phyloP scores from a whole-genome alignment of 2,113 vertebrate genomes.

The Cyanoramphus novaezelandiae region DNA sequence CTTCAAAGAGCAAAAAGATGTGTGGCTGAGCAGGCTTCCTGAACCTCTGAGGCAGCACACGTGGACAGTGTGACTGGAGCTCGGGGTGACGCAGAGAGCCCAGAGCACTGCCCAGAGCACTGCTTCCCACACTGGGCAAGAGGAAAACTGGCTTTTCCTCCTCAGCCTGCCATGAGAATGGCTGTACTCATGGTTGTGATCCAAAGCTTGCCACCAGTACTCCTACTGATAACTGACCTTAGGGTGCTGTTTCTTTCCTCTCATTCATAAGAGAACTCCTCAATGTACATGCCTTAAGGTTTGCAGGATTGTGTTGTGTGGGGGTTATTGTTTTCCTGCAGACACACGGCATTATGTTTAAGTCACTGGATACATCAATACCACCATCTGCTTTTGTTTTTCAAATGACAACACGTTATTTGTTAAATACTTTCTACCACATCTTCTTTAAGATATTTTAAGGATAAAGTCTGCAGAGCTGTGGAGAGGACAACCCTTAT shows the following conservation, averaged over 20 bases:
- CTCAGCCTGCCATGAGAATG: not conserved
- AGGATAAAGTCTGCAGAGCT: not conserved
- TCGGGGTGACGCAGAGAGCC: not conserved
- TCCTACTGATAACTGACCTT: not conserved
- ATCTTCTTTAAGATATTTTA: not conserved
- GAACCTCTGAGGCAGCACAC: rapidly evolving
- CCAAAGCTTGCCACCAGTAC: not conserved
- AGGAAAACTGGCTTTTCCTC: not conserved
- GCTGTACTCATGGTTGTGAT: not conserved
- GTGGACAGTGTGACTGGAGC: not conserved
- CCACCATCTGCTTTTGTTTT: slow-evolving; percentile 54
- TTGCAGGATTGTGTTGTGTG: not conserved
- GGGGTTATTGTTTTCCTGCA: slow-evolving; percentile 46
- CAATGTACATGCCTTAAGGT: not conserved
- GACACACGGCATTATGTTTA: slow-evolving; percentile 30
- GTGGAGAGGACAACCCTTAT: not conserved
- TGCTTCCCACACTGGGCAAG: rapidly evolving
- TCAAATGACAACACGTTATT: slow-evolving; percentile 10
- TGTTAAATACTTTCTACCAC: slow-evolving; percentile 6
- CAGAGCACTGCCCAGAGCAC: rapidly evolving
- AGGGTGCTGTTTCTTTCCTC: not conserved
- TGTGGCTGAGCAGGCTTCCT: not conserved
- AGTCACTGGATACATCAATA: slow-evolving; percentile 17
- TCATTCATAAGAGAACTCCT: not conserved
- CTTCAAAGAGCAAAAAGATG: not conserved